A percentile compares a stretch with the other conserved stretches of the same genome.
These are phyloP conservation scores for Cyprinodon brontotheroides DNA, from an alignment of 2,113 vertebrate species.

Conservation along the genomic window DNA sequence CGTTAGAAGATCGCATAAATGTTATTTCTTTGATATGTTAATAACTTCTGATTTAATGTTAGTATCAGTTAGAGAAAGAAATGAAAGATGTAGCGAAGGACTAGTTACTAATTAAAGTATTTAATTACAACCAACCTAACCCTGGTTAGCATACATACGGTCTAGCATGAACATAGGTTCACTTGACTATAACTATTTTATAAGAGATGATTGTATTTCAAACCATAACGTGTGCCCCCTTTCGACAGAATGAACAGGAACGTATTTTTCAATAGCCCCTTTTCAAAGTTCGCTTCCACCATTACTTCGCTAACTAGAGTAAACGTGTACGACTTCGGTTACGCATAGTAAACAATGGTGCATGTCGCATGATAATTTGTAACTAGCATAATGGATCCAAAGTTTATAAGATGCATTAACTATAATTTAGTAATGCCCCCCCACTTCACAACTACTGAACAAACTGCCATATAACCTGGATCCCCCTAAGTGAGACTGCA, in stretches of 20 bases:
- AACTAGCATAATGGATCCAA: not conserved
- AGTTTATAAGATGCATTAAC: not conserved
- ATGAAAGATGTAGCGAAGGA: not conserved
- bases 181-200: not conserved
- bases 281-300: not conserved
- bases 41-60: not conserved
- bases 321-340: not conserved
- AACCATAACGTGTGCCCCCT: not conserved
- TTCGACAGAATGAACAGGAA: not conserved
- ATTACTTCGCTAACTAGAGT: not conserved
- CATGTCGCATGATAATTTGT: not conserved
- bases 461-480: not conserved
- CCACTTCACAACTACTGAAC: not conserved
- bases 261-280: not conserved
- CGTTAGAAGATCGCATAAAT: not conserved
- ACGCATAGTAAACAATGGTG: not conserved
- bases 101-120: not conserved
- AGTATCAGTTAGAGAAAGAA: not conserved
- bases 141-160: rapidly evolving
- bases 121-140: too few relatives aligned
- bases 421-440: not conserved
- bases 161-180: not conserved
- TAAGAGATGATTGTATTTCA: not conserved
- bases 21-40: not conserved
- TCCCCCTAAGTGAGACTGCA: not conserved